phyloP scores from a whole-genome alignment of 2,797 vertebrate species.

The Remorina albescens region DNA sequence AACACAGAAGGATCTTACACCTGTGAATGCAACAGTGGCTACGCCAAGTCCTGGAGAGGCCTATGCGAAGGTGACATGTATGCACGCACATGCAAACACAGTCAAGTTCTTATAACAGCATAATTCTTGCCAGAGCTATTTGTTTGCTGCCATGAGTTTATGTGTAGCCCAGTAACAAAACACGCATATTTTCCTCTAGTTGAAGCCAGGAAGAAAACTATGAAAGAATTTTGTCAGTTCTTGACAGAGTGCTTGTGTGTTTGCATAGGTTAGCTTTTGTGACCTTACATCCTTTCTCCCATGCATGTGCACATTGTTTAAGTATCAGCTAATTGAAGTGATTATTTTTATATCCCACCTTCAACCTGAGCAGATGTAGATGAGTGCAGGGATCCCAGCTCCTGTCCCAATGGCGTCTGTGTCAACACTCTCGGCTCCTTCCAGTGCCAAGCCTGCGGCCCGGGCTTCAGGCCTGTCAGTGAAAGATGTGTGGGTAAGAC shows the following conservation, averaged over 20 bases:
- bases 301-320: slow-evolving; percentile 41
- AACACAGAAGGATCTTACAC: slow-evolving; percentile 92
- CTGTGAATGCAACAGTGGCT: slow-evolving; percentile 91
- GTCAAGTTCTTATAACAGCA: slow-evolving; percentile 33
- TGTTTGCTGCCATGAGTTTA: slow-evolving; percentile 63
- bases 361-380: slow-evolving; percentile 79
- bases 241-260: slow-evolving; percentile 31
- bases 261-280: slow-evolving; percentile 33
- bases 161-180: slow-evolving; percentile 59
- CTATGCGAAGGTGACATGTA: slow-evolving; percentile 89
- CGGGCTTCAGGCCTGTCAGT: slow-evolving; percentile 75
- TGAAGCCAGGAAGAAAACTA: slow-evolving; percentile 67
- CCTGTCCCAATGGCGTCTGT: slow-evolving; percentile 79
- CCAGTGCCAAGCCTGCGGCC: slow-evolving; percentile 80
- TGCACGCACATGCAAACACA: slow-evolving; percentile 30
- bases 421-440: slow-evolving; percentile 85
- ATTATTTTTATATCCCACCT: slow-evolving; percentile 39
- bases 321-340: slow-evolving; percentile 36
- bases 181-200: slow-evolving; percentile 63
- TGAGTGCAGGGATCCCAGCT: slow-evolving; percentile 81
- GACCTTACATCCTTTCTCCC: slow-evolving; percentile 8
- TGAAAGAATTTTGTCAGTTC: slow-evolving; percentile 48
- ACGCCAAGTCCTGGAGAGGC: slow-evolving; percentile 85
- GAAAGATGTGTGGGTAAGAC: slow-evolving; percentile 85
- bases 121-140: slow-evolving; percentile 46